These are phyloP conservation scores for Formica exsecta DNA, from an alignment of 1,140 invertebrate genomes.

Conservation along the genomic window DNA sequence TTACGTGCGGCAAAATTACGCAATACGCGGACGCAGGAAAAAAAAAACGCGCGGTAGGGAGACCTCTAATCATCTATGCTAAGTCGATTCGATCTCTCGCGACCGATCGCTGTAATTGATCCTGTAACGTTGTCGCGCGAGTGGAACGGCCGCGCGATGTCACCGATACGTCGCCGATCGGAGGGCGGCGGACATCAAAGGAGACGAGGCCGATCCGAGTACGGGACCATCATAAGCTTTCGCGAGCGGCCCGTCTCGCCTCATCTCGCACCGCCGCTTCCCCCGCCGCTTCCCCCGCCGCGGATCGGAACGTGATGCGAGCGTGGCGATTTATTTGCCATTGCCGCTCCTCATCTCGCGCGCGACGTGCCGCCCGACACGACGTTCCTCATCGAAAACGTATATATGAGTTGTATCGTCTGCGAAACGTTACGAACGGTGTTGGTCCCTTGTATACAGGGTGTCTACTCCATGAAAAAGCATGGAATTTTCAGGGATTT, in stretches of 20 bases:
- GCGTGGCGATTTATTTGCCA: conserved; percentile 86
- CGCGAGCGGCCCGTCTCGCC: conserved; percentile 73
- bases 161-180: conserved; percentile 51
- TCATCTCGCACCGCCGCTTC: conserved; percentile 58
- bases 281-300: conserved; percentile 66
- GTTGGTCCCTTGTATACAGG: not conserved
- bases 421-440: not conserved
- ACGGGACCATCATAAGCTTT: conserved; percentile 81
- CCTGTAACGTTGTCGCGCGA: conserved; percentile 41
- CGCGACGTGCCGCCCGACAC: conserved; percentile 81
- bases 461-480: no score
- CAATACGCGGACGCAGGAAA: conserved; percentile 54
- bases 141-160: conserved; percentile 68
- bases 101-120: conserved; percentile 27
- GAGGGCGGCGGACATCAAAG: conserved; percentile 72
- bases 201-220: conserved; percentile 66
- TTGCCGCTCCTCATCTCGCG: conserved; percentile 86
- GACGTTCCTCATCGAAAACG: conserved; percentile 40
- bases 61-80: conserved; percentile 46
- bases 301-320: conserved; percentile 85
- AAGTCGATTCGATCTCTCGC: conserved; percentile 36
- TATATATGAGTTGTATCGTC: not conserved
- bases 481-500: no score
- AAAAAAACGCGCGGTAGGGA: conserved; percentile 28
- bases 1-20: conserved; percentile 41